Evolutionary conservation across 2,888 invertebrate species (phyloP).

Genomic region (Hemistola chrysoprasaria): DNA sequence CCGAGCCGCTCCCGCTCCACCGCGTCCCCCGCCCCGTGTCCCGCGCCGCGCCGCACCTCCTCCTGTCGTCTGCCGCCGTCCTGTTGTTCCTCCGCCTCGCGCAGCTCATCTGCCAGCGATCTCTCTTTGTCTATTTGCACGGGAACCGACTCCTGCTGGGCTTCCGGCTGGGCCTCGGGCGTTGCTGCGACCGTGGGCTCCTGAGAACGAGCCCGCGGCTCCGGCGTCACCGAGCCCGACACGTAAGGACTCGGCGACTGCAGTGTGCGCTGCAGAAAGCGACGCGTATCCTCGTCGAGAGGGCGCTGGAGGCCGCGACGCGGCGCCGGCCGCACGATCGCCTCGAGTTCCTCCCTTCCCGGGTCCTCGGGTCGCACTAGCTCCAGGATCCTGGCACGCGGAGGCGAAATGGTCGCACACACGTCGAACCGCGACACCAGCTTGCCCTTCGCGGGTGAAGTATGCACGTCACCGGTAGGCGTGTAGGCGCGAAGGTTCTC

Average conservation of each 20-base stretch:
- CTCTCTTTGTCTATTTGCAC: slow-evolving; percentile 37
- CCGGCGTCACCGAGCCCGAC: slow-evolving; percentile 44
- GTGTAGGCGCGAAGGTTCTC: slow-evolving; percentile 65
- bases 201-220: slow-evolving; percentile 32
- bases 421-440: slow-evolving; percentile 65
- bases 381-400: slow-evolving; percentile 64
- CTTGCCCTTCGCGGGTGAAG: slow-evolving; percentile 60
- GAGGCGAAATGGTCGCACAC: slow-evolving; percentile 56
- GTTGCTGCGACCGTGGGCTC: slow-evolving; percentile 8
- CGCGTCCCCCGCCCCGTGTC: slow-evolving; percentile 50
- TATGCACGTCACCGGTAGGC: slow-evolving; percentile 62
- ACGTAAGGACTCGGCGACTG: slow-evolving; percentile 57
- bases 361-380: slow-evolving; percentile 67
- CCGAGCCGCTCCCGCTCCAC: slow-evolving; percentile 68
- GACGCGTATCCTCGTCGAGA: slow-evolving; percentile 64
- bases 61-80: slow-evolving; percentile 44
- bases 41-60: slow-evolving; percentile 45
- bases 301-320: slow-evolving; percentile 63
- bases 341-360: slow-evolving; percentile 65
- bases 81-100: slow-evolving; percentile 63
- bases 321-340: slow-evolving; percentile 66
- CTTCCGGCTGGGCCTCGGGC: background rate
- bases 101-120: slow-evolving; percentile 68
- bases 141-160: slow-evolving; percentile 22
- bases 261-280: slow-evolving; percentile 66